Evolutionary conservation across 2,888 invertebrate genomes (phyloP), one percentile per base, ranked within the genome.

Genomic region (Cylindroiulus punctatus): DNA sequence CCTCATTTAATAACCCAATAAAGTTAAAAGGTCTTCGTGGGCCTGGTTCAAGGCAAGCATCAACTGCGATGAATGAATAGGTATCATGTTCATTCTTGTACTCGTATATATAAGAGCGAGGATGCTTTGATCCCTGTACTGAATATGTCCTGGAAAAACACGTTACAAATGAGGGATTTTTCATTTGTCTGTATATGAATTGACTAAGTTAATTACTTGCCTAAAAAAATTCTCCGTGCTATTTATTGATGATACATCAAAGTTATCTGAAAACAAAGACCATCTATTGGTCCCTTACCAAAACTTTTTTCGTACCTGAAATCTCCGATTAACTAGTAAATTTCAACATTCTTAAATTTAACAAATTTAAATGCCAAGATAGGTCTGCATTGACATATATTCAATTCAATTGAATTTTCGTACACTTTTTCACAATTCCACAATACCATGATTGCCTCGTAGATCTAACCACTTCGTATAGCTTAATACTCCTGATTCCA

Each of bases 371-470:
- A n/a, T n/a, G n/a, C n/a, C n/a, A n/a, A n/a, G n/a, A n/a, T n/a
- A n/a, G n/a, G n/a, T n/a, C n/a, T n/a, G n/a, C n/a, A n/a, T n/a
- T n/a, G n/a, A n/a, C n/a, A n/a, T n/a, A n/a, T n/a, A n/a, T n/a
- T n/a, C n/a, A n/a, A n/a, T n/a, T n/a, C n/a, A n/a, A n/a, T n/a
- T n/a, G n/a, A n/a, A n/a, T n/a, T n/a, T n/a, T n/a, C n/a, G n/a
- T n/a, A n/a, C n/a, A n/a, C n/a, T n/a, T n/a, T n/a, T n/a, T n/a
- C n/a, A n/a, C n/a, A n/a, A n/a, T n/a, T n/a, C n/a, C n/a, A n/a
- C n/a, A n/a, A n/a, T 92, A 96, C 96, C 97, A 93, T 97, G 97
- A 93, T 97, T 97, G 91, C 97, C 97, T 91, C 97, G 92, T 88
- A 97, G 95, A 92, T 97, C 97, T 87, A 97, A 92, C 97, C 97